These are phyloP conservation scores for Anniella stebbinsi DNA, from an alignment of 2,797 vertebrate species.

Conservation along the genomic window DNA sequence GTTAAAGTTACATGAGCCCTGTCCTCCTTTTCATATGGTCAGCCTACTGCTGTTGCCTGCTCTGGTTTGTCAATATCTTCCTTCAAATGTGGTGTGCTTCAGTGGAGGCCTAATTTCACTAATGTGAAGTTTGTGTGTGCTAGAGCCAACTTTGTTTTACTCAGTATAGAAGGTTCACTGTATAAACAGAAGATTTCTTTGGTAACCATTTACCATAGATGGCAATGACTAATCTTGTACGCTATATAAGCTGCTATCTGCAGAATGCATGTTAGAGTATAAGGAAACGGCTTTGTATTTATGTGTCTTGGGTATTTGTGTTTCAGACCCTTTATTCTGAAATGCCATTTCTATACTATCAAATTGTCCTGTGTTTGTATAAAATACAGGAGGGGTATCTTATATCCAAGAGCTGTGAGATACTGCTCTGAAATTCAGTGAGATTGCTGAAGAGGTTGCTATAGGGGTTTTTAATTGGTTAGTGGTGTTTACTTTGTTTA, in stretches of 20 bases:
- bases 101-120: background rate
- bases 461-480: no score
- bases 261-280: background rate
- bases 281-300: background rate
- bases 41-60: background rate
- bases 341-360: background rate
- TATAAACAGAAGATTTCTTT: conserved; percentile 31
- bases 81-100: background rate
- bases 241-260: conserved; percentile 13
- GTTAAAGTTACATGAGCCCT: no score
- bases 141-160: conserved; percentile 15
- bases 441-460: no score
- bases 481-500: no score
- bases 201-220: conserved; percentile 35
- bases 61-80: background rate
- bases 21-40: no score
- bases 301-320: background rate
- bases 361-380: background rate
- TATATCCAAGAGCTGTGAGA: background rate
- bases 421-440: no score
- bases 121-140: background rate
- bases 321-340: background rate
- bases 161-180: background rate
- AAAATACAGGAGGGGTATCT: conserved; percentile 6
- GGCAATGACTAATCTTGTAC: conserved; percentile 27